A percentile compares a stretch with the other conserved stretches of the same genome.
Conservation (phyloP, 2,797 vertebrate species). For the Delichon dasypus region DNA sequence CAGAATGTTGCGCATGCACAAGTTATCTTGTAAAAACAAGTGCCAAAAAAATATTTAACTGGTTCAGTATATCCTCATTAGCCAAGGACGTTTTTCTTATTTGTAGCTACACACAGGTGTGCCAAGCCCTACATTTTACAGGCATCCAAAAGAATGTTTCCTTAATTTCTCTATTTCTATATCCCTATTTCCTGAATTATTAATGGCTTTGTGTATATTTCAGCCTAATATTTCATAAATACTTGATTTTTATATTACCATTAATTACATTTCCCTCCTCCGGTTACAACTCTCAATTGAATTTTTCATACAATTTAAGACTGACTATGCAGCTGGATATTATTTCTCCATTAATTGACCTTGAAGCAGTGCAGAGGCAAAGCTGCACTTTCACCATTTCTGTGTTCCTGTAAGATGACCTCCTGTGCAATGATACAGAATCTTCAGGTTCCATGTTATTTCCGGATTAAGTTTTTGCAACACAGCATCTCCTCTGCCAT, state of each 20-base stretch:
- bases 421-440: neutral
- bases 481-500: neutral
- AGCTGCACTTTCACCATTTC: slow-evolving; percentile 24
- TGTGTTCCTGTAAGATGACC: slow-evolving; percentile 44
- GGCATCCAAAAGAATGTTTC: neutral
- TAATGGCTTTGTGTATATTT: neutral
- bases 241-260: neutral
- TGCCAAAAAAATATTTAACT: neutral
- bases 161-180: neutral
- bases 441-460: neutral
- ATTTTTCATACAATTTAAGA: neutral
- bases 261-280: slow-evolving; percentile 40
- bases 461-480: neutral
- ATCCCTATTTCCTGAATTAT: slow-evolving; percentile 23
- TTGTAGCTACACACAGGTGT: neutral
- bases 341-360: slow-evolving; percentile 30
- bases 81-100: neutral
- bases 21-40: neutral
- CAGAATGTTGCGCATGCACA: neutral
- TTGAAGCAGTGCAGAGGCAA: slow-evolving; percentile 55
- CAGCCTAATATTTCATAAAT: neutral
- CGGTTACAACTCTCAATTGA: neutral
- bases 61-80: neutral
- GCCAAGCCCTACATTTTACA: neutral
- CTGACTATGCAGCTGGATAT: neutral